Evolutionary conservation across 2,113 vertebrate genomes (phyloP).

Genomic region (Ammodytes dubius): DNA sequence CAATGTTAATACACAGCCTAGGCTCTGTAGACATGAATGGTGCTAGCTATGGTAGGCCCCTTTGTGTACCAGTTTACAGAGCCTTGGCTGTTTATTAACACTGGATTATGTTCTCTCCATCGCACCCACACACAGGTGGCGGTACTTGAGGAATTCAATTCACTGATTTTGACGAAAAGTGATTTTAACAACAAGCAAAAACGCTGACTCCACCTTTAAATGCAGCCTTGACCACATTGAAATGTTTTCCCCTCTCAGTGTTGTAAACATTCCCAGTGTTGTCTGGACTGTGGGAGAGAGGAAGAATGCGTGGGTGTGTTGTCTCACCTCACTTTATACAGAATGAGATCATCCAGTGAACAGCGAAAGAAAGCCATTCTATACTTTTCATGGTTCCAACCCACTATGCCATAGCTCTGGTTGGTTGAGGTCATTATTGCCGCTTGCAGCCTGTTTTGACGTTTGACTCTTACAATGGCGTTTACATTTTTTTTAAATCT

Average conservation of each 20-base stretch:
- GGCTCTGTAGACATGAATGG: no score
- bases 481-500: slow-evolving; percentile 49
- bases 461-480: slow-evolving; percentile 32
- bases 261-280: not conserved
- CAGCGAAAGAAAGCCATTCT: not conserved
- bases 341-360: slow-evolving; percentile 56
- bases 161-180: no score
- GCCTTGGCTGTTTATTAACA: no score
- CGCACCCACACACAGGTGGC: no score
- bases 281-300: not conserved
- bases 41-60: no score
- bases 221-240: not conserved
- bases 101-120: no score
- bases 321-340: slow-evolving; percentile 21
- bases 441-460: slow-evolving; percentile 33
- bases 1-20: no score
- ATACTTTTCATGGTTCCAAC: slow-evolving; percentile 48
- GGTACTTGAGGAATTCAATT: no score
- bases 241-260: not conserved
- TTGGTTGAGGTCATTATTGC: slow-evolving; percentile 40
- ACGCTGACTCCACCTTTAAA: no score
- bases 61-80: no score
- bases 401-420: slow-evolving; percentile 9
- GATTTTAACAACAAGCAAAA: no score
- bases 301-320: not conserved